These are phyloP conservation scores for Drosophila neotestacea DNA, from an alignment of 2,888 invertebrate genomes.

Conservation along the genomic window DNA sequence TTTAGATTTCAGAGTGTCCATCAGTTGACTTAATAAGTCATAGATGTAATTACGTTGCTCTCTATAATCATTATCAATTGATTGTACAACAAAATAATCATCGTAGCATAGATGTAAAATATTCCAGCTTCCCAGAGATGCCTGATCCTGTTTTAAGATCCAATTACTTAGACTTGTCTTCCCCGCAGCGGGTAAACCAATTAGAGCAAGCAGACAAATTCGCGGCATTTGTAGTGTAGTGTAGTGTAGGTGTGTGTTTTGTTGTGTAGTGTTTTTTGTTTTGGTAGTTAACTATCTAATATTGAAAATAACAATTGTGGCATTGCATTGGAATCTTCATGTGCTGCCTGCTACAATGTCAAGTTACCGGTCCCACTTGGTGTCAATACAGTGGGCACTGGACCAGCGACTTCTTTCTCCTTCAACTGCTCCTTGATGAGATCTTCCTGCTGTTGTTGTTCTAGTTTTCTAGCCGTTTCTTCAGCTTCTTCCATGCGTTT, in stretches of 20 bases:
- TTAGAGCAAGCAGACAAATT: slow-evolving; percentile 78
- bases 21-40: slow-evolving; percentile 45
- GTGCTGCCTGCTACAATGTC: slow-evolving; percentile 53
- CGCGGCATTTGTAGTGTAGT: slow-evolving; percentile 59
- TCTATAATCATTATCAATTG: slow-evolving; percentile 42
- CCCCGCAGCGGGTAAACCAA: slow-evolving; percentile 83
- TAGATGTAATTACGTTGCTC: slow-evolving; percentile 64
- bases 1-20: slow-evolving; percentile 33
- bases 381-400: slow-evolving; percentile 38
- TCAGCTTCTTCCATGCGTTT: slow-evolving; percentile 83
- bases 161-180: slow-evolving; percentile 79
- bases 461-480: slow-evolving; percentile 65
- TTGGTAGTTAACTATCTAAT: slow-evolving; percentile 60
- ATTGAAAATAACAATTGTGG: slow-evolving; percentile 59
- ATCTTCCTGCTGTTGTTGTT: slow-evolving; percentile 55
- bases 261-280: neutral
- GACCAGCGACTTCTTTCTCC: slow-evolving; percentile 19
- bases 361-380: slow-evolving; percentile 40
- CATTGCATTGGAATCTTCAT: slow-evolving; percentile 38
- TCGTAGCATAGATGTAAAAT: slow-evolving; percentile 82
- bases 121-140: slow-evolving; percentile 41
- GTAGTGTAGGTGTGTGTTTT: slow-evolving; percentile 13
- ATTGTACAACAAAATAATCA: slow-evolving; percentile 53
- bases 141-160: slow-evolving; percentile 39
- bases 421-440: slow-evolving; percentile 40